Evolutionary conservation across 2,888 invertebrate species (phyloP).

Genomic region (Microctonus aethiopoides): DNA sequence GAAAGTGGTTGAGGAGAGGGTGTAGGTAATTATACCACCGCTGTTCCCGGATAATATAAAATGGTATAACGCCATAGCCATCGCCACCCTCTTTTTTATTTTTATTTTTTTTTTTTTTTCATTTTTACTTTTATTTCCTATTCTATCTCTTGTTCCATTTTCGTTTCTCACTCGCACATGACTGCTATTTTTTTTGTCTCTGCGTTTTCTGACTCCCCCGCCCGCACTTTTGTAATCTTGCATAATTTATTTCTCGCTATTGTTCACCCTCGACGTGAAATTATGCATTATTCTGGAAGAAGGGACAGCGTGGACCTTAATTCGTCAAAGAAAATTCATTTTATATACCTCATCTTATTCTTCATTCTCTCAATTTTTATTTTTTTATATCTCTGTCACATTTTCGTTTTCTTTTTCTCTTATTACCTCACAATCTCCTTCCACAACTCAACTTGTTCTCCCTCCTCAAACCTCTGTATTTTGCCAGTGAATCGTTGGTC

Average conservation of each 20-base stretch:
- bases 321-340: conserved; percentile 56
- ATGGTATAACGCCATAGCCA: conserved; percentile 45
- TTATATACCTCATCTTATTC: neutral
- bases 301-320: conserved; percentile 46
- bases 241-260: conserved; percentile 67
- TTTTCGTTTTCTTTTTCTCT: neutral
- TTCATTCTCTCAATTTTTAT: neutral
- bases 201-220: conserved; percentile 25
- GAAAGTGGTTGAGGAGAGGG: conserved; percentile 27
- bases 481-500: neutral
- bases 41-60: conserved; percentile 65
- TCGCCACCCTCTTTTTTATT: conserved; percentile 37
- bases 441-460: conserved; percentile 4
- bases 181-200: conserved; percentile 23
- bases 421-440: neutral
- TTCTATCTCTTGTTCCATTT: conserved; percentile 20
- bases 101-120: conserved; percentile 25
- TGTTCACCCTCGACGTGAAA: conserved; percentile 55
- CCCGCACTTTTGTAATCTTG: conserved; percentile 64
- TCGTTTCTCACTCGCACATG: neutral
- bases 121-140: conserved; percentile 13
- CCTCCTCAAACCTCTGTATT: neutral
- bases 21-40: conserved; percentile 64
- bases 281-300: conserved; percentile 59
- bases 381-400: conserved; percentile 13